Evolutionary conservation across 2,113 vertebrate genomes (phyloP).

Genomic region (Takifugu bimaculatus): DNA sequence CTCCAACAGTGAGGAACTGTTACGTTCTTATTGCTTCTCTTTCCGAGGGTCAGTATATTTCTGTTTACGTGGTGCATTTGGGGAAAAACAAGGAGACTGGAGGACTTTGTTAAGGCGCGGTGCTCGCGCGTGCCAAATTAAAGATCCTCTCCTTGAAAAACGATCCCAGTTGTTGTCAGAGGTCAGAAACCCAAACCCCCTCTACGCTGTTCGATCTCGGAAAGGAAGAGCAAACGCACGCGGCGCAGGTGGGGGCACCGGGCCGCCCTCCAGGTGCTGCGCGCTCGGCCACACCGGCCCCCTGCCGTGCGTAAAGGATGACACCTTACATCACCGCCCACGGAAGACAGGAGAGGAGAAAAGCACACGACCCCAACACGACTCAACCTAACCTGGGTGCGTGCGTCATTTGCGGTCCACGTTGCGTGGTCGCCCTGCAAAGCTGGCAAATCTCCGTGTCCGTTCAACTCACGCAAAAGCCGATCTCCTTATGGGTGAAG

Average conservation of each 20-base stretch:
- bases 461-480: conserved; percentile 40
- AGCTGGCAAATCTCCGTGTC: conserved; percentile 6
- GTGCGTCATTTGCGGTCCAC: background rate
- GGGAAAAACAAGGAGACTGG: background rate
- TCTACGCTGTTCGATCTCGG: conserved; percentile 15
- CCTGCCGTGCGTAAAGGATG: conserved; percentile 29
- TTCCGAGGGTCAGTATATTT: too few relatives aligned
- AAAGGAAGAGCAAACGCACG: conserved; percentile 24
- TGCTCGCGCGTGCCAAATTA: conserved; percentile 17
- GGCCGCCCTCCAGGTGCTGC: conserved; percentile 45
- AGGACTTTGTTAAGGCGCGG: conserved; percentile 6
- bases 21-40: too few relatives aligned
- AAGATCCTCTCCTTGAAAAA: conserved; percentile 42
- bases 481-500: conserved; percentile 7
- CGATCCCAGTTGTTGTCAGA: conserved; percentile 32
- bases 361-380: background rate
- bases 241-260: conserved; percentile 5
- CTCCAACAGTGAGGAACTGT: too few relatives aligned
- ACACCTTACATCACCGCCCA: background rate
- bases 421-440: background rate
- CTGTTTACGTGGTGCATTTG: too few relatives aligned
- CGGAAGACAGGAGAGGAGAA: background rate
- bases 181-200: conserved; percentile 58
- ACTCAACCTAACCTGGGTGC: background rate
- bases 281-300: conserved; percentile 22